phyloP scores from a whole-genome alignment of 2,113 vertebrate species.

The Pelecanus crispus region DNA sequence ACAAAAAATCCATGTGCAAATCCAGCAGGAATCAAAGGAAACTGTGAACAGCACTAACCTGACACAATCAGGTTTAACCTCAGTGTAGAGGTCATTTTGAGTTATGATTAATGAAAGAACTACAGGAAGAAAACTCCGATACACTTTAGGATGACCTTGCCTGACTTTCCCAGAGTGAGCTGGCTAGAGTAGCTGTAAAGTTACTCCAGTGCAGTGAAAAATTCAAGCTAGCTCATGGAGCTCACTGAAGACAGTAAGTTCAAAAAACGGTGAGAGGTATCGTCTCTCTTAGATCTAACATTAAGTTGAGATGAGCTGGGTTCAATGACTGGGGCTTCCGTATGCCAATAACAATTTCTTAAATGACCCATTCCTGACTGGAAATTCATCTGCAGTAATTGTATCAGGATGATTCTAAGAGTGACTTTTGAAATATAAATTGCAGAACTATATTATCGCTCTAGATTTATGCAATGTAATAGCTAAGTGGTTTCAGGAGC shows the following conservation, averaged over 20 bases:
- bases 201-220: not conserved
- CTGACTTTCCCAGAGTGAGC: not conserved
- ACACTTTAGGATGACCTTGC: not conserved
- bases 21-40: not conserved
- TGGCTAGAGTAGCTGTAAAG: not conserved
- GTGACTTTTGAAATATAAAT: slow-evolving; percentile 22
- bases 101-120: not conserved
- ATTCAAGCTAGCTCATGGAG: not conserved
- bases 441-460: not conserved
- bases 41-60: not conserved
- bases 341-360: not conserved
- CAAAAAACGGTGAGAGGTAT: not conserved
- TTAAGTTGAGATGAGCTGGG: not conserved
- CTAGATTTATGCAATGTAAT: not conserved
- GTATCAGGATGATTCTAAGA: not conserved
- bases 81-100: not conserved
- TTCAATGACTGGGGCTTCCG: not conserved
- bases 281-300: not conserved
- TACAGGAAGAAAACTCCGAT: not conserved
- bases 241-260: not conserved
- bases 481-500: not conserved
- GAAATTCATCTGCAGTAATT: slow-evolving; percentile 13
- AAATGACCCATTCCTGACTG: not conserved
- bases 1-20: not conserved
- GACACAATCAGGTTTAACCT: not conserved